Percentiles rank a stretch among this genome's conserved stretches.
Conservation (phyloP, 1,140 invertebrate species). For the Cardiocondyla obscurior region DNA sequence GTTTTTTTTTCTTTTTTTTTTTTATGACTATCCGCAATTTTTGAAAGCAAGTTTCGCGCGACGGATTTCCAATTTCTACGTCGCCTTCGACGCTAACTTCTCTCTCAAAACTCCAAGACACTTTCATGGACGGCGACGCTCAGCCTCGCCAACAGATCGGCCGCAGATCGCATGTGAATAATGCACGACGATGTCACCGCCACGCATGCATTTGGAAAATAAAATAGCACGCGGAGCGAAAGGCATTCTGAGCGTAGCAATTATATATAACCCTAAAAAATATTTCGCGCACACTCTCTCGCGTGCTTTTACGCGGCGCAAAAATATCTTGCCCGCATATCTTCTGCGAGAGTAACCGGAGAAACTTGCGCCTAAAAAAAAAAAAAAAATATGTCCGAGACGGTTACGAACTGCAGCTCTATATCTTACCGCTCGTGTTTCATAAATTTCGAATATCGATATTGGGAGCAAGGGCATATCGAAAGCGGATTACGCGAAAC, state of each 20-base stretch:
- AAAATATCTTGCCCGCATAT: too few relatives aligned
- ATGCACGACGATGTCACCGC: conserved; percentile 43
- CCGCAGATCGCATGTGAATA: conserved; percentile 64
- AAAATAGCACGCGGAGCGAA: not conserved
- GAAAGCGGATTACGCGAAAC: conserved; percentile 38
- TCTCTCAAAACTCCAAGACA: conserved; percentile 44
- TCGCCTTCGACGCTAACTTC: conserved; percentile 11
- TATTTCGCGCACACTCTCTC: too few relatives aligned
- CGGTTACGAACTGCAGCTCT: not conserved
- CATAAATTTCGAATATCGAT: conserved; percentile 35
- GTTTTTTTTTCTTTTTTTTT: conserved; percentile 51
- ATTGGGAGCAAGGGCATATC: not conserved
- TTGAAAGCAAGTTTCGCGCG: not conserved
- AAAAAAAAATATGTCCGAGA: not conserved
- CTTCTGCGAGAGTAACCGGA: not conserved
- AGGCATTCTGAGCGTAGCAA: not conserved
- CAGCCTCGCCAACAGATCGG: not conserved
- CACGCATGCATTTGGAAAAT: too few relatives aligned
- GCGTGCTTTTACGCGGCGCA: too few relatives aligned
- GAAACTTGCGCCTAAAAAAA: not conserved
- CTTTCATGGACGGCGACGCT: conserved; percentile 44
- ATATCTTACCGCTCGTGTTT: not conserved
- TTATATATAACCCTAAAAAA: too few relatives aligned
- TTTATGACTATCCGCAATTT: not conserved
- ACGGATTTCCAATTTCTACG: conserved; percentile 32